Conservation (phyloP, 2,888 invertebrate species). For the Coenonympha glycerion region DNA sequence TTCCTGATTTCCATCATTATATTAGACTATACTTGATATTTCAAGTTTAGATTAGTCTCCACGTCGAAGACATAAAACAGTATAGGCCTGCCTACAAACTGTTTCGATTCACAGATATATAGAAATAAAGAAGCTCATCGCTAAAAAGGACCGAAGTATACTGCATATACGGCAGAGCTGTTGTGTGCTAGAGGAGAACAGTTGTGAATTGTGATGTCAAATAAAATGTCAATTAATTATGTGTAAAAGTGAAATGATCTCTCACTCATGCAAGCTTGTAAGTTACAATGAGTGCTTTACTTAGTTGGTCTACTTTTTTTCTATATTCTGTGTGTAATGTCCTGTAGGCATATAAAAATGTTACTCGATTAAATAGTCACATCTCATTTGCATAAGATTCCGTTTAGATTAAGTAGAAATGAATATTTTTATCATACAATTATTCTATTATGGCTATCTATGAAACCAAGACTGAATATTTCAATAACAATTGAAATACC, state of each 20-base stretch:
- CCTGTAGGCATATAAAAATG: background rate
- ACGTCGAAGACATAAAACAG: conserved; percentile 10
- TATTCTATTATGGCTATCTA: conserved; percentile 15
- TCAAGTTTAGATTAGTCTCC: conserved; percentile 28
- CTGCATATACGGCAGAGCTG: too few species aligned
- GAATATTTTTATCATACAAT: background rate
- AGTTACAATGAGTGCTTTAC: too few species aligned
- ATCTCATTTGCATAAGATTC: conserved; percentile 17
- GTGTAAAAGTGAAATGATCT: too few species aligned
- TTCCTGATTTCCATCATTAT: conserved; percentile 50
- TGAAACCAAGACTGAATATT: conserved; percentile 1
- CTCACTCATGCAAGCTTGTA: too few species aligned
- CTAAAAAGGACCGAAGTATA: too few species aligned
- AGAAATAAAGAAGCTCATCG: too few species aligned
- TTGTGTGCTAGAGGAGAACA: too few species aligned
- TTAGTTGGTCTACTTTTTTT: too few species aligned
- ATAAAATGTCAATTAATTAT: too few species aligned
- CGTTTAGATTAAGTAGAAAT: background rate
- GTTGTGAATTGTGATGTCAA: too few species aligned
- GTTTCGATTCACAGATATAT: background rate
- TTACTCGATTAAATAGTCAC: background rate
- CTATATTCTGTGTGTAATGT: too few species aligned
- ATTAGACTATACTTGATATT: conserved; percentile 41
- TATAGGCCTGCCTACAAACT: conserved; percentile 18
- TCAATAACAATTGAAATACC: conserved; percentile 1